Percentiles rank a stretch among this genome's conserved stretches.
phyloP scores from a whole-genome alignment of 2,113 vertebrate genomes.

The Pionites leucogaster region DNA sequence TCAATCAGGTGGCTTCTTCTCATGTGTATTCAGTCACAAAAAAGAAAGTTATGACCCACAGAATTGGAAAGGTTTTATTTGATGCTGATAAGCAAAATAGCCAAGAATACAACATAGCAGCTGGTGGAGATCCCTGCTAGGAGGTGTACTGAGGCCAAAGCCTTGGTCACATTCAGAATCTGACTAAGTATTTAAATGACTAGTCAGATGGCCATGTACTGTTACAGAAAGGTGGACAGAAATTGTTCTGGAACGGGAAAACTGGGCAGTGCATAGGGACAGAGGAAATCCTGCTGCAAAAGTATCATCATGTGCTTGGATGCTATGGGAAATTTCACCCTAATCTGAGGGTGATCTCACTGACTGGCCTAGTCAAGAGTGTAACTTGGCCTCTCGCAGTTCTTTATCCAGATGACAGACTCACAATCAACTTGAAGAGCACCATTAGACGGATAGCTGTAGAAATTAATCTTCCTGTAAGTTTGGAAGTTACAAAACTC shows the following conservation, averaged over 20 bases:
- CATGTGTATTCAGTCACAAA: not conserved
- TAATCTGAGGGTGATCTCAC: not conserved
- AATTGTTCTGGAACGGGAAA: not conserved
- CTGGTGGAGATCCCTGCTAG: not conserved
- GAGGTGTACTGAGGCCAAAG: not conserved
- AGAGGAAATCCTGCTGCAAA: not conserved
- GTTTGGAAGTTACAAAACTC: not conserved
- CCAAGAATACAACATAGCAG: not conserved
- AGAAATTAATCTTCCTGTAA: not conserved
- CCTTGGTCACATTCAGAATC: not conserved
- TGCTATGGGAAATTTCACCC: not conserved
- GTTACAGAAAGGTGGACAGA: not conserved
- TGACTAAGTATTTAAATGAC: not conserved
- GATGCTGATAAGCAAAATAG: not conserved
- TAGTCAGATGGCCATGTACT: not conserved
- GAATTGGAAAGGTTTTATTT: not conserved
- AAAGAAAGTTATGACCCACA: fast-evolving
- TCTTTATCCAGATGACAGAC: not conserved
- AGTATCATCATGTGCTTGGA: not conserved
- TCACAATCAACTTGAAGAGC: not conserved
- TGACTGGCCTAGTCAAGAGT: not conserved
- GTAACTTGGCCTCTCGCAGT: not conserved
- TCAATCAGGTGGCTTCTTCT: not conserved
- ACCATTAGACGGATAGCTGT: not conserved
- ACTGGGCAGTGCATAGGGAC: not conserved